phyloP scores from a whole-genome alignment of 2,888 invertebrate genomes.

The Clivina fossor region DNA sequence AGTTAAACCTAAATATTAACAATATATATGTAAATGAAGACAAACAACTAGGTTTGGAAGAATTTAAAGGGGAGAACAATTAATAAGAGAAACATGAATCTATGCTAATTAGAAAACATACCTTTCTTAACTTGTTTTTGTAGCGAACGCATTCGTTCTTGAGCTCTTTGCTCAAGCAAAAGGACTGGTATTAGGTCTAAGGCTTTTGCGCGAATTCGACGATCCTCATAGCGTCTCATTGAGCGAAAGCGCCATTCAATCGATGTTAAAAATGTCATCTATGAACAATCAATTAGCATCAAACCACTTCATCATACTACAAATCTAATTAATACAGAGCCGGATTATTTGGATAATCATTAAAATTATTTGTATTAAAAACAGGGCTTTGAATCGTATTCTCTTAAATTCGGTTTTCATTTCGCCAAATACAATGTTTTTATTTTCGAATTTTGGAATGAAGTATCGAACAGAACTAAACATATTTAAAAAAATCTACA shows the following conservation, averaged over 20 bases:
- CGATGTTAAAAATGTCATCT: constrained; percentile 27
- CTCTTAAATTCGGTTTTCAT: background rate
- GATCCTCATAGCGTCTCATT: constrained; percentile 64
- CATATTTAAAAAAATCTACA: no score
- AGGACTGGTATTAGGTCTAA: constrained; percentile 67
- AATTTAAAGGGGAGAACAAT: background rate
- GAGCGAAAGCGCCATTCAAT: constrained; percentile 18
- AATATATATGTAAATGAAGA: background rate
- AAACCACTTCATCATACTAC: background rate
- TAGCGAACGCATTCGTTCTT: constrained; percentile 61
- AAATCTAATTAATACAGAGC: no score
- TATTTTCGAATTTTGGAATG: background rate
- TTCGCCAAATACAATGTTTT: background rate
- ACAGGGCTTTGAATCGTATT: background rate
- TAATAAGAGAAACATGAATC: background rate
- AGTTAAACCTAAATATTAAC: constrained; percentile 42
- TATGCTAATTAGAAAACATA: constrained; percentile 40
- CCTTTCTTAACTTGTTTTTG: constrained; percentile 63
- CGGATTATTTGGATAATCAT: background rate
- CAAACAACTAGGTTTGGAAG: background rate
- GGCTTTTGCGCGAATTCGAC: constrained; percentile 65
- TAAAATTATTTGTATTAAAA: background rate
- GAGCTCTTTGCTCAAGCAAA: constrained; percentile 65
- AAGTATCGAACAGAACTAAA: no score
- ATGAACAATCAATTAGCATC: constrained; percentile 4